Conservation (phyloP, 2,113 vertebrate species). For the Sinosuthora webbiana region DNA sequence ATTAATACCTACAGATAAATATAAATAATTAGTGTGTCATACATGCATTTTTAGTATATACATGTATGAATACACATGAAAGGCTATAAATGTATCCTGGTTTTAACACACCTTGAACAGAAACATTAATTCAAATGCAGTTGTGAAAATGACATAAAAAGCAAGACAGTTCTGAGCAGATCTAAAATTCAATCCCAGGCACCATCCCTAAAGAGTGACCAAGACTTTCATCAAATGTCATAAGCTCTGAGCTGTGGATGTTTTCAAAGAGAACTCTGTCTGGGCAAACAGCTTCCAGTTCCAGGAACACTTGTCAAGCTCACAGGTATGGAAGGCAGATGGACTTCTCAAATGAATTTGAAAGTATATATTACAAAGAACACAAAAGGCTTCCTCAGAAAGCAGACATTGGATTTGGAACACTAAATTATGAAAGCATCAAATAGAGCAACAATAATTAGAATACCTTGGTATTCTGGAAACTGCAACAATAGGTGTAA, state of each 20-base stretch:
- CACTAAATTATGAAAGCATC: background rate
- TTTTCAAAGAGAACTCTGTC: background rate
- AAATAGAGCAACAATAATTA: slow-evolving; percentile 41
- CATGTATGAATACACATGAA: background rate
- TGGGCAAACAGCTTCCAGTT: background rate
- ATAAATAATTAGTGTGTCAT: background rate
- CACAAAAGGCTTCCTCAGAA: slow-evolving; percentile 17
- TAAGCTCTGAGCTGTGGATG: background rate
- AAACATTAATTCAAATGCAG: slow-evolving; percentile 30
- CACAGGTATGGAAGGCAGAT: background rate
- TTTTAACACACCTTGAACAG: background rate
- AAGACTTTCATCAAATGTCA: background rate
- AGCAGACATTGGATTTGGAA: slow-evolving; percentile 7
- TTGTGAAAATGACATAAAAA: slow-evolving; percentile 16
- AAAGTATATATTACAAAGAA: background rate
- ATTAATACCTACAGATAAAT: slow-evolving; percentile 29
- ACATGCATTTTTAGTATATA: background rate
- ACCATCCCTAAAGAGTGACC: background rate
- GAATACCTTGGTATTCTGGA: slow-evolving; percentile 38
- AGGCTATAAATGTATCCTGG: background rate
- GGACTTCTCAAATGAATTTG: background rate
- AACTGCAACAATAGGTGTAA: slow-evolving; percentile 10
- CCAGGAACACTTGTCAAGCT: background rate
- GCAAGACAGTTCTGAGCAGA: background rate
- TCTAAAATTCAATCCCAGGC: background rate